Evolutionary conservation across 2,113 vertebrate genomes (phyloP).

Genomic region (Martes martes): DNA sequence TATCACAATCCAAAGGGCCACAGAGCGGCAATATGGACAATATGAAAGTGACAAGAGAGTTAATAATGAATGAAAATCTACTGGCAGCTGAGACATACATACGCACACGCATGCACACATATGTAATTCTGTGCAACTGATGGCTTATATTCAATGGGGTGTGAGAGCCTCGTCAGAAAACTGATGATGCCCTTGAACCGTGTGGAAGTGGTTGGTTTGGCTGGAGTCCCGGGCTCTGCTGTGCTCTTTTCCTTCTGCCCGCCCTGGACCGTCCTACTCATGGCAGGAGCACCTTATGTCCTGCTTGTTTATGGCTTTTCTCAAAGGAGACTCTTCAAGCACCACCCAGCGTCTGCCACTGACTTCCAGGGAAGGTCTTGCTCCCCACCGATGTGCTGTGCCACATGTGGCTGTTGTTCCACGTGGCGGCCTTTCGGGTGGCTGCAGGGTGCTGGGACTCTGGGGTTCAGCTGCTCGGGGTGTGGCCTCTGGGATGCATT

Average conservation of each 20-base stretch:
- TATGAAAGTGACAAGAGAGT: background rate
- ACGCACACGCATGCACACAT: fast-evolving
- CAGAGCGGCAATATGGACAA: background rate
- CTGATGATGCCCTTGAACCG: background rate
- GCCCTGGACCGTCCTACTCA: background rate
- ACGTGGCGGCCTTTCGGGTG: background rate
- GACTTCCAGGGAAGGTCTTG: background rate
- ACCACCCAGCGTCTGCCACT: background rate
- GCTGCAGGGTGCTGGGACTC: background rate
- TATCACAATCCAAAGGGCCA: background rate
- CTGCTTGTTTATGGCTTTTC: background rate
- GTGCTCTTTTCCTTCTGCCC: background rate
- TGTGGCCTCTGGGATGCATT: background rate
- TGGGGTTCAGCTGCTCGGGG: background rate
- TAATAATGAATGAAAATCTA: background rate
- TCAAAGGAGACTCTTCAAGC: background rate
- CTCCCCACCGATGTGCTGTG: background rate
- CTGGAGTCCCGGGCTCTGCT: background rate
- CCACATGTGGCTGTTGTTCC: background rate
- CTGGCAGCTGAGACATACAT: background rate
- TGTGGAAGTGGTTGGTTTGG: background rate
- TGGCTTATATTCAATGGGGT: background rate
- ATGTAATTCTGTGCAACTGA: background rate
- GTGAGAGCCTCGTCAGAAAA: background rate
- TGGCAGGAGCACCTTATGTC: background rate